Conservation (phyloP, 2,113 vertebrate genomes). For the Felis catus region F.catus_Fca126_mat1.0 CM031414.1:64159001-64159500, state of each 20-base stretch:
- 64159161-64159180: not conserved
- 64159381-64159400: not conserved
- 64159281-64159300: slow-evolving; percentile 33
- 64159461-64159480: not conserved
- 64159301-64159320: slow-evolving; percentile 11
- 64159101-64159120: not conserved
- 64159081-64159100: slow-evolving; percentile 38
- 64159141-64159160: slow-evolving; percentile 7
- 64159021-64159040: not conserved
- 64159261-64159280: slow-evolving; percentile 22
- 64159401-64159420: not conserved
- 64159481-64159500: slow-evolving; percentile 28
- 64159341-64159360: not conserved
- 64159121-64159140: slow-evolving; percentile 12
- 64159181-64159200: slow-evolving; percentile 19
- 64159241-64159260: slow-evolving; percentile 1
- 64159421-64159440: not conserved
- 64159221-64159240: not conserved
- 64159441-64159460: not conserved
- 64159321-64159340: slow-evolving; percentile 29
- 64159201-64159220: not conserved
- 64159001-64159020: slow-evolving; percentile 10
- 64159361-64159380: not conserved
- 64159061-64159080: slow-evolving; percentile 86
- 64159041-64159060: slow-evolving; percentile 75